phyloP scores from a whole-genome alignment of 2,888 invertebrate genomes.

The Drosophila mulleri region DNA sequence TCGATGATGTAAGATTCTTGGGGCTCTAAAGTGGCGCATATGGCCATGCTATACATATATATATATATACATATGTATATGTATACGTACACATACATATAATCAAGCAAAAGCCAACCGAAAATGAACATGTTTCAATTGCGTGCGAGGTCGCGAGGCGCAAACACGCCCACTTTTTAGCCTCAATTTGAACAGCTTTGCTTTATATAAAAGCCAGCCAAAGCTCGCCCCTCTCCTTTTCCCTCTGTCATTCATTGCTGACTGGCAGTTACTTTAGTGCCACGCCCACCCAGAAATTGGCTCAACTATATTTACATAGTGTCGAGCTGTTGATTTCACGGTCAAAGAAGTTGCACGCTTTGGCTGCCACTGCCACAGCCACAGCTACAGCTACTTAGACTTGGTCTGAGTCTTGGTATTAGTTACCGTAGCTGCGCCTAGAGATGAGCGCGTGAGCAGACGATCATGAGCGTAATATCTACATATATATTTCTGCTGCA shows the following conservation, averaged over 20 bases:
- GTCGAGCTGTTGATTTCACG: conserved; percentile 56
- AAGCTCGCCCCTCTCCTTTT: background rate
- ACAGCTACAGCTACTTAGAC: conserved; percentile 8
- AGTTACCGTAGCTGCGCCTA: conserved; percentile 1
- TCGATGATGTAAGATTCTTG: conserved; percentile 51
- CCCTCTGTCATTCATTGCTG: conserved; percentile 13
- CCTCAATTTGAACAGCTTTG: conserved; percentile 43
- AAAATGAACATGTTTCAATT: conserved; percentile 55
- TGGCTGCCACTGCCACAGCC: conserved; percentile 28
- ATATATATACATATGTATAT: background rate
- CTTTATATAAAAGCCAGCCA: conserved; percentile 8
- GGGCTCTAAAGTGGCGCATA: conserved; percentile 23
- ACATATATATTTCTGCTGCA: too few relatives aligned
- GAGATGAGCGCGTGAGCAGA: conserved; percentile 16
- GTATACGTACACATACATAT: background rate
- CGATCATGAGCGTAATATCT: background rate
- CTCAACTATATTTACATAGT: conserved; percentile 45
- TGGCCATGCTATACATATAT: conserved; percentile 22
- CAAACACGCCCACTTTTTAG: conserved; percentile 54
- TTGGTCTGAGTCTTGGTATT: conserved; percentile 9
- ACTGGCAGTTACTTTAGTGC: conserved; percentile 13
- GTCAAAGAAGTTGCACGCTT: conserved; percentile 67
- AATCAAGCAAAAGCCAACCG: conserved; percentile 8
- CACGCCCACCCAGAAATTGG: conserved; percentile 28
- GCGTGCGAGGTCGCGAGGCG: conserved; percentile 67